Conservation (phyloP, 2,888 invertebrate genomes). For the Epinotia demarniana region DNA sequence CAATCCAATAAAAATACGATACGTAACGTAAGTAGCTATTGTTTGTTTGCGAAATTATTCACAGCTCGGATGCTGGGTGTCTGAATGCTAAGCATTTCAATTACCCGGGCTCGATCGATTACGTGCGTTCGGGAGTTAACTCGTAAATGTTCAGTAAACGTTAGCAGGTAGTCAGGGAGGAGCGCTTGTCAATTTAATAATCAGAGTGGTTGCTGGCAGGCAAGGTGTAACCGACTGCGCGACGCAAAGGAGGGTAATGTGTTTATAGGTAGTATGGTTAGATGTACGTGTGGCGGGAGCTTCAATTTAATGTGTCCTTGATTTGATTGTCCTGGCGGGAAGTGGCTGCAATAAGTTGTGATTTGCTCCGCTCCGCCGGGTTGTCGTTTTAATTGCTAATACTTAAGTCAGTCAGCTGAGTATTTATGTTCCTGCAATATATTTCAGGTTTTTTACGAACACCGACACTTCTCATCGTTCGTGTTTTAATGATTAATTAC, state of each 20-base stretch:
- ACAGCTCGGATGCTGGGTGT: neutral
- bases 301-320: conserved; percentile 50
- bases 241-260: no score
- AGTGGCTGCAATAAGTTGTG: conserved; percentile 63
- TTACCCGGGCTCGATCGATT: conserved; percentile 32
- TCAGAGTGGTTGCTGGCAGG: conserved; percentile 48
- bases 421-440: neutral
- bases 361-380: conserved; percentile 56
- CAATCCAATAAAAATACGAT: conserved; percentile 24
- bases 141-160: conserved; percentile 24
- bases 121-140: conserved; percentile 50
- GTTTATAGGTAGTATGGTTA: conserved; percentile 41
- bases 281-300: conserved; percentile 40
- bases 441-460: no score
- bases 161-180: conserved; percentile 15
- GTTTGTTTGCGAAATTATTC: neutral
- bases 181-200: conserved; percentile 50
- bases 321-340: conserved; percentile 63
- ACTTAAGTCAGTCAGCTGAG: neutral
- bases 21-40: conserved; percentile 4
- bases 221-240: conserved; percentile 59
- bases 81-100: conserved; percentile 25
- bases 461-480: no score
- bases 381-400: conserved; percentile 60
- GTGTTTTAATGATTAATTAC: no score